Conservation (phyloP, 1,140 invertebrate genomes). For the Leptinotarsa texana region DNA sequence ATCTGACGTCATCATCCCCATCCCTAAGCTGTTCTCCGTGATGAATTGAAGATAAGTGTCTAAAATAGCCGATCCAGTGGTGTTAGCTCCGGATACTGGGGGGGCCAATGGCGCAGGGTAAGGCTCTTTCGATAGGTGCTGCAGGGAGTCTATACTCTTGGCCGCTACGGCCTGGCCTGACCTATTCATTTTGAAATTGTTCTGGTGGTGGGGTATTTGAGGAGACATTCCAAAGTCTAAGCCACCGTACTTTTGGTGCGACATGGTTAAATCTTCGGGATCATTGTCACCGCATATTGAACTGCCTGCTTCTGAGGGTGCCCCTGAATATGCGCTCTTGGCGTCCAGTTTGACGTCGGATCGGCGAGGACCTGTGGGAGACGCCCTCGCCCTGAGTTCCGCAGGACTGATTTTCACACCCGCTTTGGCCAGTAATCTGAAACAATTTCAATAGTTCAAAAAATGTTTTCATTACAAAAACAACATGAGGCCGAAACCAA, state of each 20-base stretch:
- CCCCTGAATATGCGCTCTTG: conserved; percentile 60
- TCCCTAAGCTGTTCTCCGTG: conserved; percentile 75
- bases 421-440: conserved; percentile 78
- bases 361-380: conserved; percentile 79
- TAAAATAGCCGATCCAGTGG: conserved; percentile 74
- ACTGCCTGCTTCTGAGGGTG: conserved; percentile 69
- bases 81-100: conserved; percentile 53
- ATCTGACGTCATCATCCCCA: conserved; percentile 55
- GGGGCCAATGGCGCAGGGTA: conserved; percentile 58
- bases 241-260: conserved; percentile 57
- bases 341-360: conserved; percentile 77
- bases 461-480: no score
- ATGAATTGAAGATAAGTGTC: conserved; percentile 86
- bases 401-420: conserved; percentile 85
- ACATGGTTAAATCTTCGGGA: conserved; percentile 77
- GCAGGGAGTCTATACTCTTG: conserved; percentile 65
- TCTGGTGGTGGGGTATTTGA: conserved; percentile 47
- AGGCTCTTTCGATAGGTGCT: conserved; percentile 58
- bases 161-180: conserved; percentile 64
- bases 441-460: conserved; percentile 35
- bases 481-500: no score
- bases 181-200: conserved; percentile 51
- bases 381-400: conserved; percentile 77
- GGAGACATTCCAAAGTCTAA: conserved; percentile 59
- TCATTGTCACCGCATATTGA: conserved; percentile 76